These are phyloP conservation scores for Hippotragus niger DNA, from an alignment of 2,113 vertebrate species.

Conservation along the genomic window DNA sequence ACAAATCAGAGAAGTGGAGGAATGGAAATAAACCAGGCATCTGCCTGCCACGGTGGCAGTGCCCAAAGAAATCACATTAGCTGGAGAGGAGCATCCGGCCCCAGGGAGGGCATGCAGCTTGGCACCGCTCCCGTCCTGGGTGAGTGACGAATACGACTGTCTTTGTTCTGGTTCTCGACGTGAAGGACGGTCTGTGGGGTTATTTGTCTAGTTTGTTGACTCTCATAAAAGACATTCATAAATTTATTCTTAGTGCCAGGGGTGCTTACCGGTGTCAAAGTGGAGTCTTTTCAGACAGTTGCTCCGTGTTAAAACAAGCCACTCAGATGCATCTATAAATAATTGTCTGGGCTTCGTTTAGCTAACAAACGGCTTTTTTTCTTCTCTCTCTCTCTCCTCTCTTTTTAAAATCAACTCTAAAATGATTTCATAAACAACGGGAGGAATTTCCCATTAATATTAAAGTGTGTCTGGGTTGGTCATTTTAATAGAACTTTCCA, in stretches of 20 bases:
- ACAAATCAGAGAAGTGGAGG: slow-evolving; percentile 16
- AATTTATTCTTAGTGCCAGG: slow-evolving; percentile 78
- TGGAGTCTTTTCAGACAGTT: slow-evolving; percentile 75
- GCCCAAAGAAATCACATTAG: slow-evolving; percentile 66
- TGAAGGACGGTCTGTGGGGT: slow-evolving; percentile 75
- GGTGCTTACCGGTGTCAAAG: slow-evolving; percentile 77
- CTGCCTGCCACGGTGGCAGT: slow-evolving; percentile 64
- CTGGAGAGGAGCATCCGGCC: slow-evolving; percentile 58
- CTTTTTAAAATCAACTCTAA: slow-evolving; percentile 65
- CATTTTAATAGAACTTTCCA: slow-evolving; percentile 84
- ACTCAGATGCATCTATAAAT: slow-evolving; percentile 79
- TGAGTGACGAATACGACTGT: slow-evolving; percentile 67
- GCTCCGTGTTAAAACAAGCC: slow-evolving; percentile 77
- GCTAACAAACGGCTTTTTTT: slow-evolving; percentile 74
- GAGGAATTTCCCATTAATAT: slow-evolving; percentile 82
- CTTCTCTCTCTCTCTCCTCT: background rate
- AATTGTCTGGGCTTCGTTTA: slow-evolving; percentile 79
- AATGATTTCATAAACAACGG: slow-evolving; percentile 81
- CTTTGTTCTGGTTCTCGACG: slow-evolving; percentile 78
- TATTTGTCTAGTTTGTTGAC: slow-evolving; percentile 79
- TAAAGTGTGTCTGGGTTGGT: slow-evolving; percentile 78
- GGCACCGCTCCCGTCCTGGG: slow-evolving; percentile 10
- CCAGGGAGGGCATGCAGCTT: slow-evolving; percentile 57
- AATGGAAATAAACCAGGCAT: slow-evolving; percentile 60
- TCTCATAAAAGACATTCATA: slow-evolving; percentile 81